These are phyloP conservation scores for Lucilia sericata DNA, from an alignment of 1,140 invertebrate genomes.

Conservation along the genomic window DNA sequence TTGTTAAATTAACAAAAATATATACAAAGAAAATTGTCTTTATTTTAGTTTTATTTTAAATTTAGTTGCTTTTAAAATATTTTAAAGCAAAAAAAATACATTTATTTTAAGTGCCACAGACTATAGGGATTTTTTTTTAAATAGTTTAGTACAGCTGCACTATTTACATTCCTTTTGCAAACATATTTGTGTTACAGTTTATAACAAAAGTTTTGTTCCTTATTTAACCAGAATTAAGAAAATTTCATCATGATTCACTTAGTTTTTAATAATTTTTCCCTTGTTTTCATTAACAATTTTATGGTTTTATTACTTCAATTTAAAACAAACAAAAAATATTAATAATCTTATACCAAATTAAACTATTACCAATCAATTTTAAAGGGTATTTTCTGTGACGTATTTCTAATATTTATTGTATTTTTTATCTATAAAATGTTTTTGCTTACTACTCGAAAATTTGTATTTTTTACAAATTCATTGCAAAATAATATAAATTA, in stretches of 20 bases:
- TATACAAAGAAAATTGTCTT: background rate
- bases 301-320: too few species aligned
- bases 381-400: constrained; percentile 11
- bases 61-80: constrained; percentile 7
- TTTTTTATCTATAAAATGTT: background rate
- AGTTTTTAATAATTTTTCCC: too few species aligned
- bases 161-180: background rate
- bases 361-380: background rate
- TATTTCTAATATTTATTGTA: background rate
- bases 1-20: background rate
- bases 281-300: too few species aligned
- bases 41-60: background rate
- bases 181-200: too few species aligned
- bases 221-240: too few species aligned
- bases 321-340: too few species aligned
- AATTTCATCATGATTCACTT: too few species aligned
- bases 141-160: background rate
- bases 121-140: background rate
- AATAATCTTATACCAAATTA: too few species aligned
- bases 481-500: constrained; percentile 25
- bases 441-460: background rate
- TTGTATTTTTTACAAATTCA: background rate
- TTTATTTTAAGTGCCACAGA: background rate
- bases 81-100: background rate
- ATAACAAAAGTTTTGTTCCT: too few species aligned